phyloP scores from a whole-genome alignment of 2,113 vertebrate genomes.

The pig (Sus scrofa) region DNA sequence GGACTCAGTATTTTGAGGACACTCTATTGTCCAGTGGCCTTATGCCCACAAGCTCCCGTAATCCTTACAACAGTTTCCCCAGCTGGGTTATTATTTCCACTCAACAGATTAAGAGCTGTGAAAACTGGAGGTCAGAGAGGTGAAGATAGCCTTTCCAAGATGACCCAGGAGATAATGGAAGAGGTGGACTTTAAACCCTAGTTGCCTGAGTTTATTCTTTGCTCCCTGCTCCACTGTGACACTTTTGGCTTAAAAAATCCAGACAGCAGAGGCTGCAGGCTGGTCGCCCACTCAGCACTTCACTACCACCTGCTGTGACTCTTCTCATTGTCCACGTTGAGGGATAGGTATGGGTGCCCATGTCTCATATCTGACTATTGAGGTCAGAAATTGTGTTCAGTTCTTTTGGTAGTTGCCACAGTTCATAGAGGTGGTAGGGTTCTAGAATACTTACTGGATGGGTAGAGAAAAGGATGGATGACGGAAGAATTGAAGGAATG shows the following conservation, averaged over 20 bases:
- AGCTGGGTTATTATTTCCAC: background rate
- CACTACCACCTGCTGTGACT: background rate
- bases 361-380: background rate
- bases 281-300: background rate
- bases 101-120: background rate
- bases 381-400: background rate
- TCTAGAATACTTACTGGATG: background rate
- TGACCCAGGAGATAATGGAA: background rate
- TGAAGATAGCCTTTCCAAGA: background rate
- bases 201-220: background rate
- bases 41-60: accelerated
- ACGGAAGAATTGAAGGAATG: too few species aligned
- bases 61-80: background rate
- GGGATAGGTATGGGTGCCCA: background rate
- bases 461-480: background rate
- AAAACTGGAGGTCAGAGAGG: background rate
- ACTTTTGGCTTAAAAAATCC: background rate
- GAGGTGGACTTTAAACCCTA: background rate
- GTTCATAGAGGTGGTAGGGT: background rate
- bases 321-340: background rate
- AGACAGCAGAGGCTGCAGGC: background rate
- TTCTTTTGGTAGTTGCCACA: background rate
- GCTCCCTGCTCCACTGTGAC: background rate
- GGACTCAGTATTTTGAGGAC: background rate
- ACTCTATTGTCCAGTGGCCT: background rate